Evolutionary conservation across 2,888 invertebrate species (phyloP), one percentile per base, ranked within the genome.

Genomic region (Thecophora atra): DNA sequence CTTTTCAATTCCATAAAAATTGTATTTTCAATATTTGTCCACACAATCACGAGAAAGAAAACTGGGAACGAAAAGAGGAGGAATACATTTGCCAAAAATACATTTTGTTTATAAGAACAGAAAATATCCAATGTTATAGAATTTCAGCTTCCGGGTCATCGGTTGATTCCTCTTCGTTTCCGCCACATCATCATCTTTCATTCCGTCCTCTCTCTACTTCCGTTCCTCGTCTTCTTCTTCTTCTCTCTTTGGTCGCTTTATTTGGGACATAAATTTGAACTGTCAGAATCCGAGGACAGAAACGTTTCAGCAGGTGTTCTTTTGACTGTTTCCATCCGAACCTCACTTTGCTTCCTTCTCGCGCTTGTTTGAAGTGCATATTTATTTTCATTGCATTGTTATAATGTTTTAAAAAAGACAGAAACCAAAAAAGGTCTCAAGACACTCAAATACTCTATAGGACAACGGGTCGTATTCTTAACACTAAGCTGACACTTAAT

Each of bases 271-370:
- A 67, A 54, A 42, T 26, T 68, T 44, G 54, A 44, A 26, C 56
- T 56, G 44, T 58, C 68, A 58, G 44, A 68, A 68, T 68, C 21
- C 68, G 21, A 68, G 58, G 58, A 37, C 58, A 58, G 26, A 56
- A 58, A 17, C 54, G 37, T 26, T 67, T 67, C 42, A 30, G 56
- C 58, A 68, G 52, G 26, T 66, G 68, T 30, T 68, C 68, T 17
- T 42, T 52, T 51, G 28, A 28, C 51, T 26, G 26, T 19, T 60
- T 60, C 60, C 17, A 3, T 7, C 2, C 6, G 17, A 28, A 6
- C 11, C 15, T 28, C 58, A 11, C 26, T 21, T n/a, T 65, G 51
- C 52, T 21, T 13, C 52, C 24, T 24, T 26, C 67, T 24, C 17
- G 13, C 26, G 42, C 67, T 37, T 30, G 30, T 52, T 66, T 7